Conservation (phyloP, 2,113 vertebrate genomes). For the Diphyllodes magnificus region DNA sequence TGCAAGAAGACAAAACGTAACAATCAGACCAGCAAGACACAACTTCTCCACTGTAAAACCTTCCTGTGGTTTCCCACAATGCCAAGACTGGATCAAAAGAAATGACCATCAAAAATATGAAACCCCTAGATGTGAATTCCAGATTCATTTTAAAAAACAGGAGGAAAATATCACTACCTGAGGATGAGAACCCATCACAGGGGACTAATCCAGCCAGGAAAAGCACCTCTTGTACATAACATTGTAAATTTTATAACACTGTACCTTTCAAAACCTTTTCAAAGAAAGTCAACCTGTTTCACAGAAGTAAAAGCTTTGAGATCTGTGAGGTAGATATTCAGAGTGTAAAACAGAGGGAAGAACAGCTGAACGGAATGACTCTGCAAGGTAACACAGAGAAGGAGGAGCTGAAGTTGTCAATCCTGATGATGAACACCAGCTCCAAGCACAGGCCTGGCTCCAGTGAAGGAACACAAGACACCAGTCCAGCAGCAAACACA, state of each 20-base stretch:
- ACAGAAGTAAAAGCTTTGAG: background rate
- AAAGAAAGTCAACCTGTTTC: background rate
- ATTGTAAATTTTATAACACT: fast-evolving
- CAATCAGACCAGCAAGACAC: background rate
- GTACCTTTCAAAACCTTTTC: background rate
- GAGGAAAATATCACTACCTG: background rate
- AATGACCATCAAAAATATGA: background rate
- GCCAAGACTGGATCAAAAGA: background rate
- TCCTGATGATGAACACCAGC: background rate
- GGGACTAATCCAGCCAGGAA: background rate
- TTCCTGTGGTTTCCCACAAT: background rate
- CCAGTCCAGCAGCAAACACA: background rate
- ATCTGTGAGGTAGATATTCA: background rate
- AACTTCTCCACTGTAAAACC: background rate
- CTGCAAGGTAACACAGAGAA: background rate
- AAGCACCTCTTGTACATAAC: background rate
- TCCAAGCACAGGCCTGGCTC: background rate
- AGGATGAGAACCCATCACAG: background rate
- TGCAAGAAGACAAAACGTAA: slow-evolving; percentile 27
- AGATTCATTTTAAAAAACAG: background rate
- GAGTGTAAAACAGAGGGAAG: background rate
- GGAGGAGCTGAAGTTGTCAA: background rate
- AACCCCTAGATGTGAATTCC: background rate
- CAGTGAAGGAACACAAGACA: background rate
- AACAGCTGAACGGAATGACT: background rate